Percentiles rank a stretch among this genome's conserved stretches.
Evolutionary conservation across 1,140 invertebrate species (phyloP).

Genomic region (Megalopta genalis): DNA sequence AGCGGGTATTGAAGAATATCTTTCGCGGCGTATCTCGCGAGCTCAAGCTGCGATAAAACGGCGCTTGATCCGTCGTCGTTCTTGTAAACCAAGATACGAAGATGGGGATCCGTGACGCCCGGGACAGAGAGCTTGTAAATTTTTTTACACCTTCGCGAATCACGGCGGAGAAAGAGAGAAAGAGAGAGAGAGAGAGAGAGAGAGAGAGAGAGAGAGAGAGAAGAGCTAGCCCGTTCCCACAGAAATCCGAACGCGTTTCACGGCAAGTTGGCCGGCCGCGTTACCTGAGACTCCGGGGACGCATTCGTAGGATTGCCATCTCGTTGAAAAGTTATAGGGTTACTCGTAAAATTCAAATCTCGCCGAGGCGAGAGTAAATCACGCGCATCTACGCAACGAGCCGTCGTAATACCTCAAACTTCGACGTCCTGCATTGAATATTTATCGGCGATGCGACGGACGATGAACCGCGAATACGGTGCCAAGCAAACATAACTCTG

Average conservation of each 20-base stretch:
- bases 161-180: background rate
- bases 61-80: background rate
- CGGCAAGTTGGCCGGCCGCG: background rate
- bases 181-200: too few relatives aligned
- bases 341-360: slow-evolving; percentile 35
- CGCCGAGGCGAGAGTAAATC: slow-evolving; percentile 12
- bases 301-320: slow-evolving; percentile 28
- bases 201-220: too few relatives aligned
- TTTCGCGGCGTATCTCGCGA: background rate
- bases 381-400: slow-evolving; percentile 21
- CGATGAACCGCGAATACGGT: background rate
- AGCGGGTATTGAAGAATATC: background rate
- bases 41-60: background rate
- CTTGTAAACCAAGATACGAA: background rate
- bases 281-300: slow-evolving; percentile 11
- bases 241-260: background rate
- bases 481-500: background rate
- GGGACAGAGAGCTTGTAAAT: slow-evolving; percentile 1
- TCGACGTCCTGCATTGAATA: slow-evolving; percentile 14
- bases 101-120: background rate
- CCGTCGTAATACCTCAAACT: slow-evolving; percentile 24
- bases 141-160: slow-evolving; percentile 14
- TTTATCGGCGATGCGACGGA: slow-evolving; percentile 4
- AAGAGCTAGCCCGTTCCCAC: background rate
- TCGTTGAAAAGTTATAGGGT: slow-evolving; percentile 22